Evolutionary conservation across 2,888 invertebrate genomes (phyloP), one percentile per base, ranked within the genome.

Genomic region (Ferdinandea cuprea): DNA sequence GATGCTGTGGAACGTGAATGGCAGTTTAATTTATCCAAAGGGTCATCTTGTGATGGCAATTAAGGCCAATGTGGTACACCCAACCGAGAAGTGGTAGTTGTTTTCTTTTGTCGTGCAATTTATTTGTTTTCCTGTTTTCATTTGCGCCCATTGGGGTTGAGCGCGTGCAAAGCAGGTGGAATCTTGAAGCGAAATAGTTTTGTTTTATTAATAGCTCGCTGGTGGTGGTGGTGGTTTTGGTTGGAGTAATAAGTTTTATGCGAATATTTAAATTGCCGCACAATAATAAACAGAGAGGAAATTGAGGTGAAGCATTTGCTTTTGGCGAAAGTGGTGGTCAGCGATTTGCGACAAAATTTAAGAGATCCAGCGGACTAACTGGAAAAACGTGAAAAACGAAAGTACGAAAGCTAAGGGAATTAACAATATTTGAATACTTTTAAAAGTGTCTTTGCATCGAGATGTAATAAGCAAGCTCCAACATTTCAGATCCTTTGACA

Each of bases 21-120:
- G 78, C 78, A 83, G 83, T 83, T 83, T 78, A 78, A 83, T 83
- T 81, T 78, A 83, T 83, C 83, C 78, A 68, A 78, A 61, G 78
- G 83, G 83, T 83, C 83, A 83, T 83, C 83, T 78, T 73, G 78
- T 68, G 73, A 78, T 68, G 58, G 72, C 72, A 83, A 83, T 83
- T 83, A 83, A 83, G 78, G 83, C 72, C 72, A 77, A 35, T 68
- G 78, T 52, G 78, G 78, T 56, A 68, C 65, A 66, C 59, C 81
- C 77, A 61, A 72, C 81, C 77, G 81, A 77, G 71, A 83, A 48
- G 48, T 54, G 66, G 37, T 52, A 42, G 30, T 59, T 56, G 50
- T 61, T 73, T 66, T 61, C 19, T 32, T 72, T 66, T 35, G 50
- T 74, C 19, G 13, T 25, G 30, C 9, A 17, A 37, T 32, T 44